Conservation (phyloP, 2,888 invertebrate genomes). For the Steinernema scapterisci region DNA sequence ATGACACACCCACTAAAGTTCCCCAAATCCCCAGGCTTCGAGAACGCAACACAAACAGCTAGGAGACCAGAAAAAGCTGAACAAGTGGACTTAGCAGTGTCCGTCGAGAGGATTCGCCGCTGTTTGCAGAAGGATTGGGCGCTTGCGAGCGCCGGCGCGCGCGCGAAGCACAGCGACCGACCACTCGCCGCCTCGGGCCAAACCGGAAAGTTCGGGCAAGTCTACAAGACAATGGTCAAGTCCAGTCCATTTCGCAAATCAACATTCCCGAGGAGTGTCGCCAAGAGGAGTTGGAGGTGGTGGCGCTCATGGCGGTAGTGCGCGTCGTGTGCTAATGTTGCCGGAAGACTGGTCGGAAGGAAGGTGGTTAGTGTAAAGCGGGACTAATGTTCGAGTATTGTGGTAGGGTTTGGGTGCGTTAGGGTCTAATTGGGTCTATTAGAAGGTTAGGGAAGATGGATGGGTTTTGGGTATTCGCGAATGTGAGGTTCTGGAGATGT, state of each 20-base stretch:
- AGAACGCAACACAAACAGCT: not conserved
- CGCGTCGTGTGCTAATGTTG: not conserved
- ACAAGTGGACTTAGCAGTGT: conserved; percentile 32
- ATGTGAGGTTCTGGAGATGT: too few species aligned
- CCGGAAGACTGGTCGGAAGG: conserved; percentile 23
- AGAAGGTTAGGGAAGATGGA: too few species aligned
- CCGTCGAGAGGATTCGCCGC: conserved; percentile 29
- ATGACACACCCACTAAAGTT: not conserved
- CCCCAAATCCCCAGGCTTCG: conserved; percentile 12
- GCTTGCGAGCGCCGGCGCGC: not conserved
- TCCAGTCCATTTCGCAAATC: conserved; percentile 27
- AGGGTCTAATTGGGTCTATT: too few species aligned
- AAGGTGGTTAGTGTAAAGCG: too few species aligned
- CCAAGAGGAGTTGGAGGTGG: too few species aligned
- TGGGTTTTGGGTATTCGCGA: too few species aligned
- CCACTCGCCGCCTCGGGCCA: conserved; percentile 21
- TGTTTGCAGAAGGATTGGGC: conserved; percentile 20
- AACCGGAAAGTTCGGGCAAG: conserved; percentile 13
- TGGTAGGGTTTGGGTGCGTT: too few species aligned
- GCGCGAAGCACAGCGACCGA: not conserved
- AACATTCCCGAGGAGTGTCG: conserved; percentile 6
- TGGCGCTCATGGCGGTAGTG: conserved; percentile 15
- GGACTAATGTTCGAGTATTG: too few species aligned
- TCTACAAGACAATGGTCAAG: conserved; percentile 28
- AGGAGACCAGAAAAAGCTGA: conserved; percentile 22